Conservation (phyloP, 1,140 invertebrate species). For the Philopotamus ludificatus region DNA sequence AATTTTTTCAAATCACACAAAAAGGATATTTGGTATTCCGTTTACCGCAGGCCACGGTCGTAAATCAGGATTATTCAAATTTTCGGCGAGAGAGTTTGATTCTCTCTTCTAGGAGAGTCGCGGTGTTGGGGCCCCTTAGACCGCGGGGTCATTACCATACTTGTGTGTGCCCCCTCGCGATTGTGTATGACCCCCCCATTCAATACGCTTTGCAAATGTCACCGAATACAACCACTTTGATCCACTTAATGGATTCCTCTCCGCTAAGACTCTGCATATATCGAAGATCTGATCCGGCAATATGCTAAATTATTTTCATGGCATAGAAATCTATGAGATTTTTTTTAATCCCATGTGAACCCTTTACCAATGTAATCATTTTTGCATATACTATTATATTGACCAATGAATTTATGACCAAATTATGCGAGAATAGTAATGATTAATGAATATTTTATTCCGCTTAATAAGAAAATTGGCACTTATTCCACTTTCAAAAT, state of each 20-base stretch:
- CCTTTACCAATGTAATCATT: no score
- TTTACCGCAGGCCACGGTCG: slow-evolving; percentile 26
- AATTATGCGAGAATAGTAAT: no score
- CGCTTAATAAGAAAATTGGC: no score
- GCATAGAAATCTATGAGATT: no score
- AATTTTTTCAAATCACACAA: slow-evolving; percentile 31
- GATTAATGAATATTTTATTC: no score
- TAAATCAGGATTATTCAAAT: slow-evolving; percentile 35
- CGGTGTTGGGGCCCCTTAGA: background rate
- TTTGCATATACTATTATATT: no score
- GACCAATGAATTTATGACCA: no score
- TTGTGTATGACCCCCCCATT: slow-evolving; percentile 11
- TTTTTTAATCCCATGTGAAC: no score
- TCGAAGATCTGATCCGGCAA: no score
- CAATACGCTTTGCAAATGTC: slow-evolving; percentile 19
- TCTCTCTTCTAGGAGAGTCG: slow-evolving; percentile 19
- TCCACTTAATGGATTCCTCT: slow-evolving; percentile 29
- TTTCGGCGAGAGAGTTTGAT: slow-evolving; percentile 25
- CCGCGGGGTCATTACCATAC: slow-evolving; percentile 25
- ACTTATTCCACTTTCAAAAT: no score
- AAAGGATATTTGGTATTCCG: slow-evolving; percentile 32
- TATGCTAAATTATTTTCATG: no score
- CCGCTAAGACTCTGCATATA: no score
- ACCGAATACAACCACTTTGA: slow-evolving; percentile 22
- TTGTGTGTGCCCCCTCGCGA: background rate